phyloP scores from a whole-genome alignment of 2,113 vertebrate species.

The Neomonachus schauinslandi region DNA sequence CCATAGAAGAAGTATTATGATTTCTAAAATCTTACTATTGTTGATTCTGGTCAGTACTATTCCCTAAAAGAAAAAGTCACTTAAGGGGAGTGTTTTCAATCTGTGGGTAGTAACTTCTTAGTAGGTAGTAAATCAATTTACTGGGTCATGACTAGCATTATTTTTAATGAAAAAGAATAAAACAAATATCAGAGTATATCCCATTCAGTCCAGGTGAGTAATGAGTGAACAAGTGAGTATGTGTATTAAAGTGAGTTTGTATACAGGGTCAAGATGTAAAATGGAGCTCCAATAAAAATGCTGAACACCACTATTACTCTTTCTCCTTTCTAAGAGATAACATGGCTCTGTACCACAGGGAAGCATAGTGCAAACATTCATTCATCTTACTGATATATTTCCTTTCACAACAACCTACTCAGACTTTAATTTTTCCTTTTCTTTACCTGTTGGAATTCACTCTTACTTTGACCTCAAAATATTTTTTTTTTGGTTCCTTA shows the following conservation, averaged over 20 bases:
- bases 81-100: neutral
- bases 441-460: conserved; percentile 16
- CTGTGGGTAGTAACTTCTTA: neutral
- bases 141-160: neutral
- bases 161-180: conserved; percentile 45
- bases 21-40: conserved; percentile 17
- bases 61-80: neutral
- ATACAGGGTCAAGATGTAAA: neutral
- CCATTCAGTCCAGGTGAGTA: neutral
- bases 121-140: neutral
- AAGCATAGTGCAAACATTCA: neutral
- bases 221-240: neutral
- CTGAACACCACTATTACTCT: neutral
- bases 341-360: neutral
- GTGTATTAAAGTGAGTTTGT: neutral
- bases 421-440: neutral
- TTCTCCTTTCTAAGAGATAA: conserved; percentile 31
- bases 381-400: neutral
- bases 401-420: conserved; percentile 42
- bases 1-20: neutral
- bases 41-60: neutral
- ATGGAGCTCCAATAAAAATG: neutral
- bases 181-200: neutral
- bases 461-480: neutral
- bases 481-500: neutral